Conservation (phyloP, 2,113 vertebrate genomes). For the Coptodon rendalli region DNA sequence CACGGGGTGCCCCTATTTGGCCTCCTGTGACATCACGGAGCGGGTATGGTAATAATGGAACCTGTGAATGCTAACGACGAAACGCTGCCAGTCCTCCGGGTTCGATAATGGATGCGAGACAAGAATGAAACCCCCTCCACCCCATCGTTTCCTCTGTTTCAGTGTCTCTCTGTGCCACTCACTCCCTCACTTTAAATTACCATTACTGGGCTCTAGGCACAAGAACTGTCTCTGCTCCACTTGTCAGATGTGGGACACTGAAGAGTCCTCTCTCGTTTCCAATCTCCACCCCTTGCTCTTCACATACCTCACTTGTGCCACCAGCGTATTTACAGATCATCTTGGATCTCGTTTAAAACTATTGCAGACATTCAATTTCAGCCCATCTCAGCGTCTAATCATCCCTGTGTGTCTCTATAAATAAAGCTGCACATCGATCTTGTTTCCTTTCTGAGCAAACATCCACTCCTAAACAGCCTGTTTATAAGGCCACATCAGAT, state of each 20-base stretch:
- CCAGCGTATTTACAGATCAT: conserved; percentile 9
- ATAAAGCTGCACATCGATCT: neutral
- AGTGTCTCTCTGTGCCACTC: conserved; percentile 18
- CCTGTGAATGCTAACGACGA: conserved; percentile 45
- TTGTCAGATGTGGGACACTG: conserved; percentile 61
- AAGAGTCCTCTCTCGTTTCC: conserved; percentile 17
- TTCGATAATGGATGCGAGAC: conserved; percentile 29
- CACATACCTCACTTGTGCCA: neutral
- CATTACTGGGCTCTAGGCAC: conserved; percentile 48
- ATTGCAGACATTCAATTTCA: neutral
- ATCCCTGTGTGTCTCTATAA: neutral
- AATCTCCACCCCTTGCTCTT: neutral
- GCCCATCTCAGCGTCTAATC: neutral
- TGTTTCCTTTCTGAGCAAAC: neutral
- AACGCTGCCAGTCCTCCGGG: conserved; percentile 20
- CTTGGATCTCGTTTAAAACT: neutral
- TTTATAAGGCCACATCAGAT: neutral
- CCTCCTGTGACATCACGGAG: conserved; percentile 58
- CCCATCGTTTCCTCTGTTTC: neutral
- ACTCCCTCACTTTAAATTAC: conserved; percentile 62
- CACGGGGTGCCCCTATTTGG: conserved; percentile 55
- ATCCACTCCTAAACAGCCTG: neutral
- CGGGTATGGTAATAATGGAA: conserved; percentile 57
- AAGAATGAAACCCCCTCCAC: conserved; percentile 4
- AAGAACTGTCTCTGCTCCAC: conserved; percentile 60